phyloP scores from a whole-genome alignment of 2,888 invertebrate species.

The Pachliopta kotzebuea region DNA sequence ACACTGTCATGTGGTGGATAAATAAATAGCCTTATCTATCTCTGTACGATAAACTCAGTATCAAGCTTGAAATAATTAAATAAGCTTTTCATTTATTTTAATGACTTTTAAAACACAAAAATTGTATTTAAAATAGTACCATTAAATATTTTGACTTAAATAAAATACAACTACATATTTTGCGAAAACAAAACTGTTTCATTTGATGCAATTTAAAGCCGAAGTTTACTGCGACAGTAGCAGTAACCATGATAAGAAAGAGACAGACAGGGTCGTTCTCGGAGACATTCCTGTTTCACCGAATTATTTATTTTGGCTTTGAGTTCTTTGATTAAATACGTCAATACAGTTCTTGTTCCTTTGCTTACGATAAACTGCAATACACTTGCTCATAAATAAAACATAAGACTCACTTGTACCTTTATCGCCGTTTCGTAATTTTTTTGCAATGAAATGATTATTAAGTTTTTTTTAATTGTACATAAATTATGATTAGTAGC shows the following conservation, averaged over 20 bases:
- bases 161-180: too few species aligned
- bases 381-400: constrained; percentile 19
- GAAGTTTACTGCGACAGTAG: constrained; percentile 21
- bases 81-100: too few species aligned
- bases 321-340: constrained; percentile 27
- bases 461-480: neutral
- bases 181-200: neutral
- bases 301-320: constrained; percentile 26
- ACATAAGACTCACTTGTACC: neutral
- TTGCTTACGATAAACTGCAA: constrained; percentile 25
- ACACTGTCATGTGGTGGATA: too few species aligned
- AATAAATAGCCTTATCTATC: too few species aligned
- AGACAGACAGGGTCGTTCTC: constrained; percentile 17
- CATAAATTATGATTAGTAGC: neutral
- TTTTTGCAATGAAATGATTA: neutral
- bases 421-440: neutral
- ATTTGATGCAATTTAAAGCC: neutral
- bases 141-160: too few species aligned
- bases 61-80: too few species aligned
- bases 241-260: constrained; percentile 24
- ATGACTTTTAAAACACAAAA: too few species aligned
- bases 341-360: constrained; percentile 24
- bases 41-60: too few species aligned
- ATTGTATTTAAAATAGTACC: too few species aligned
- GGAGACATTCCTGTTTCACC: constrained; percentile 24